These are phyloP conservation scores for Triops cancriformis DNA, from an alignment of 1,140 invertebrate genomes.

Conservation along the genomic window DNA sequence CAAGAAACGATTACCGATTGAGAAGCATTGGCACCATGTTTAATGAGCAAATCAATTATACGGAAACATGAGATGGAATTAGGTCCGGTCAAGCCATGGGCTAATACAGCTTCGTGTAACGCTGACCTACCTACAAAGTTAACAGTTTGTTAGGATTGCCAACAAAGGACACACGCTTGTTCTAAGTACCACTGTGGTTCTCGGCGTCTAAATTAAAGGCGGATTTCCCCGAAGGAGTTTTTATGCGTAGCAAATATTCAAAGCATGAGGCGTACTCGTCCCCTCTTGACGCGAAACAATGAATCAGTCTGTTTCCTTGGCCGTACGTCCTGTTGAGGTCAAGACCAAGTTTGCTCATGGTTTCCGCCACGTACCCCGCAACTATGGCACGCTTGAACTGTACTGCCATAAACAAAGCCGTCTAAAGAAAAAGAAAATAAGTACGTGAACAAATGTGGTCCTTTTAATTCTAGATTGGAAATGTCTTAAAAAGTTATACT, in stretches of 20 bases:
- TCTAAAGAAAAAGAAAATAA: slow-evolving; percentile 18
- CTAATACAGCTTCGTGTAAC: slow-evolving; percentile 6
- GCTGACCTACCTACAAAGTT: slow-evolving; percentile 15
- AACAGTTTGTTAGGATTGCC: not conserved
- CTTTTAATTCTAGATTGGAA: not conserved
- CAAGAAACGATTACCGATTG: not conserved
- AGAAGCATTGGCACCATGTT: slow-evolving; percentile 21
- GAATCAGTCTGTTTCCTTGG: slow-evolving; percentile 22
- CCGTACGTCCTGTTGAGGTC: slow-evolving; percentile 14
- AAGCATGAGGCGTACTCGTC: slow-evolving; percentile 19
- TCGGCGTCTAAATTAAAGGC: slow-evolving; percentile 19
- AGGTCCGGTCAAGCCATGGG: not conserved
- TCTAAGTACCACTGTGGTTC: slow-evolving; percentile 17
- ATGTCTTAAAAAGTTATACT: not conserved
- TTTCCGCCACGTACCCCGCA: slow-evolving; percentile 25
- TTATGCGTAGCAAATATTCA: slow-evolving; percentile 18
- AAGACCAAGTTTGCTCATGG: slow-evolving; percentile 20
- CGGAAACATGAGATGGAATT: not conserved
- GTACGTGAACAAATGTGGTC: not conserved
- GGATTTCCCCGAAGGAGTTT: slow-evolving; percentile 2
- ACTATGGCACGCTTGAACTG: slow-evolving; percentile 16
- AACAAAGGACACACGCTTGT: not conserved
- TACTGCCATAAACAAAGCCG: slow-evolving; percentile 21
- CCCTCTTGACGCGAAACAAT: slow-evolving; percentile 15
- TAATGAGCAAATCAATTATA: slow-evolving; percentile 14